phyloP scores from a whole-genome alignment of 2,888 invertebrate species.

The Drosophila paramelanica region DNA sequence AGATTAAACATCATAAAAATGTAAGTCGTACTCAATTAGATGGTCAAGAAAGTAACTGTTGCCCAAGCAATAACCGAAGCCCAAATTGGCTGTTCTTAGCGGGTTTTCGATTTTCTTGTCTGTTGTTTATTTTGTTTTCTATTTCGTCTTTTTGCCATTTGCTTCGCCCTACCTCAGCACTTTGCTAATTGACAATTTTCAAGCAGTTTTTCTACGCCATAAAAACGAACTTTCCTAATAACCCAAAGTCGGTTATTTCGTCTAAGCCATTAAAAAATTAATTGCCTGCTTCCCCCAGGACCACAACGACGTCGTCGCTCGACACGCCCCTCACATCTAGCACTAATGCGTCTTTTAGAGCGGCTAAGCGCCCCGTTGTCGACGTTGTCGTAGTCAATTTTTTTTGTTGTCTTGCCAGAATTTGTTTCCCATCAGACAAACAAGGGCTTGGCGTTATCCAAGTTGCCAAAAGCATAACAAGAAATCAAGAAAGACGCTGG shows the following conservation, averaged over 20 bases:
- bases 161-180: conserved; percentile 42
- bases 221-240: conserved; percentile 67
- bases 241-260: conserved; percentile 73
- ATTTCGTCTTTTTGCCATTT: conserved; percentile 2
- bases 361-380: conserved; percentile 54
- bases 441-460: conserved; percentile 67
- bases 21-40: conserved; percentile 67
- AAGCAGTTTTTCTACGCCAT: conserved; percentile 51
- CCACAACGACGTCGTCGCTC: conserved; percentile 17
- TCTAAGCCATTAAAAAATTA: conserved; percentile 80
- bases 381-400: conserved; percentile 12
- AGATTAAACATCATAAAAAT: conserved; percentile 79
- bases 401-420: conserved; percentile 23
- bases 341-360: conserved; percentile 70
- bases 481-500: conserved; percentile 28
- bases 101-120: conserved; percentile 21
- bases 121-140: neutral
- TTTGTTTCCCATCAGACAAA: conserved; percentile 60
- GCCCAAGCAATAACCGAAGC: conserved; percentile 2
- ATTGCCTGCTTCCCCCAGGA: conserved; percentile 66
- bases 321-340: conserved; percentile 71
- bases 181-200: conserved; percentile 76
- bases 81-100: conserved; percentile 54
- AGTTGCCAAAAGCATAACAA: conserved; percentile 53
- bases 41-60: conserved; percentile 21